These are phyloP conservation scores for Palythoa grandiflora DNA, from an alignment of 92 coral and sea anemone species.

Conservation along the genomic window DNA sequence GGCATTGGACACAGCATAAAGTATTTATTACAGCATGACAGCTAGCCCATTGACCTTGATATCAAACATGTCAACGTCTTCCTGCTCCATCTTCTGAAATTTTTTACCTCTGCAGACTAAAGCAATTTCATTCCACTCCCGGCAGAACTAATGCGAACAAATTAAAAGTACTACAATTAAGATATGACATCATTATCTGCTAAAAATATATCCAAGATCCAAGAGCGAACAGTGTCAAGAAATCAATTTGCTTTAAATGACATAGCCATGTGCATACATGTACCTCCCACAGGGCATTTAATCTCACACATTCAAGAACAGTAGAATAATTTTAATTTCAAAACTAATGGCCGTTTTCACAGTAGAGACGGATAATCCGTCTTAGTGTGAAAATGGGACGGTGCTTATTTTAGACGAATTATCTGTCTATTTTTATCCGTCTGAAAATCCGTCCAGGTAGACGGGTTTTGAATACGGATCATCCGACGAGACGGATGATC, in stretches of 20 bases:
- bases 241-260: background rate
- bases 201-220: background rate
- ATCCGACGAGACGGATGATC: no score
- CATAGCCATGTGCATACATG: background rate
- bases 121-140: conserved; percentile 2
- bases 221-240: background rate
- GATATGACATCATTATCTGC: background rate
- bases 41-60: background rate
- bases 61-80: conserved; percentile 6
- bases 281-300: background rate
- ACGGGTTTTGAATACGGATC: no score
- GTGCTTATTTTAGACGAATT: no score
- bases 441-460: no score
- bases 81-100: conserved; percentile 1
- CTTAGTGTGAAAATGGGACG: no score
- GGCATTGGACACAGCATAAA: background rate
- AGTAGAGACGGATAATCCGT: no score
- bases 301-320: background rate
- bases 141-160: conserved; percentile 12
- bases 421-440: no score
- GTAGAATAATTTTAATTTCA: no score
- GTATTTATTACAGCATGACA: background rate
- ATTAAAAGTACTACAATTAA: background rate
- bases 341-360: no score
- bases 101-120: background rate